A percentile compares a stretch with the other conserved stretches of the same genome.
Evolutionary conservation across 2,888 invertebrate genomes (phyloP).

Genomic region (Lasius fuliginosus): DNA sequence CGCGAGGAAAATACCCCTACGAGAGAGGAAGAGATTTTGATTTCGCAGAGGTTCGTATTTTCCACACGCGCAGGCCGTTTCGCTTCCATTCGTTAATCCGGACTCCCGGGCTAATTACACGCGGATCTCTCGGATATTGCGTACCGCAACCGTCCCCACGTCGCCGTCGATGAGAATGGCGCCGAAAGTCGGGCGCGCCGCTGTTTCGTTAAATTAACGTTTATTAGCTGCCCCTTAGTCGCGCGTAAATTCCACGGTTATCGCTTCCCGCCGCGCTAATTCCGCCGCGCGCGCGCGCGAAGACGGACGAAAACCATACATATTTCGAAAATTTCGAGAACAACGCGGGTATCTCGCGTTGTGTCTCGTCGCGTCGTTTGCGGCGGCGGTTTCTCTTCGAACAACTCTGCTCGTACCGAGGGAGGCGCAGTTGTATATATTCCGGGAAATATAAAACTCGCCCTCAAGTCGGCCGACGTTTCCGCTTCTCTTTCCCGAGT

Average conservation of each 20-base stretch:
- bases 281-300: slow-evolving; percentile 59
- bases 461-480: slow-evolving; percentile 34
- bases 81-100: slow-evolving; percentile 59
- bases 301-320: slow-evolving; percentile 63
- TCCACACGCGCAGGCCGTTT: slow-evolving; percentile 35
- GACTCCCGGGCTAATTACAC: slow-evolving; percentile 59
- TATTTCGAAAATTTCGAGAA: slow-evolving; percentile 61
- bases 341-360: slow-evolving; percentile 8
- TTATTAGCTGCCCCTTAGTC: slow-evolving; percentile 78
- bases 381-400: slow-evolving; percentile 18
- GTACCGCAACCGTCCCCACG: slow-evolving; percentile 49
- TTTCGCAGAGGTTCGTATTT: slow-evolving; percentile 37
- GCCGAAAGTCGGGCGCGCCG: slow-evolving; percentile 65
- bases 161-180: slow-evolving; percentile 42
- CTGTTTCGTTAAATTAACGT: slow-evolving; percentile 80
- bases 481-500: slow-evolving; percentile 40
- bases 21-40: slow-evolving; percentile 17
- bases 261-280: slow-evolving; percentile 73
- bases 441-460: slow-evolving; percentile 24
- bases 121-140: slow-evolving; percentile 60
- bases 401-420: background rate
- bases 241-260: slow-evolving; percentile 68
- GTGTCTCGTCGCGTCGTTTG: slow-evolving; percentile 1
- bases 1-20: background rate
- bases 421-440: background rate